phyloP scores from a whole-genome alignment of 2,797 vertebrate genomes.

The Falco rusticolus region DNA sequence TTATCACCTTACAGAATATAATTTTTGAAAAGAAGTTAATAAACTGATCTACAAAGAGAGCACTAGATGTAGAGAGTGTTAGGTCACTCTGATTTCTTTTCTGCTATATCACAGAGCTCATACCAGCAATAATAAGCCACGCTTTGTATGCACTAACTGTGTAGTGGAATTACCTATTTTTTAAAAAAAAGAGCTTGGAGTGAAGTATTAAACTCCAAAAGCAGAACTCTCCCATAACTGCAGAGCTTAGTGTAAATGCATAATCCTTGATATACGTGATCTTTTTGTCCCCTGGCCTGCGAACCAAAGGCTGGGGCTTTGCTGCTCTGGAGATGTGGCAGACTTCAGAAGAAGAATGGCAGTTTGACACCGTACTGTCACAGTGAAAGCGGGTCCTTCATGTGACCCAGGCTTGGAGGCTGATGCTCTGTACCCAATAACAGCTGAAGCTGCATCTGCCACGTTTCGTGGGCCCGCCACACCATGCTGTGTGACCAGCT shows the following conservation, averaged over 20 bases:
- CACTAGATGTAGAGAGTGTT: neutral
- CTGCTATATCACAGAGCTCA: neutral
- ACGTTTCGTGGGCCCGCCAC: constrained; percentile 67
- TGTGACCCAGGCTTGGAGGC: constrained; percentile 79
- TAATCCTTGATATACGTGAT: constrained; percentile 19
- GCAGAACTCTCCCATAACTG: neutral
- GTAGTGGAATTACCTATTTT: neutral
- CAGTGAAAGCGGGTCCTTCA: constrained; percentile 71
- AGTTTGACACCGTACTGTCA: constrained; percentile 83
- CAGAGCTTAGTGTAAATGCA: neutral
- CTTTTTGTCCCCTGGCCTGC: constrained; percentile 57
- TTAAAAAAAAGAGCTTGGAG: neutral
- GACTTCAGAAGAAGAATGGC: constrained; percentile 77
- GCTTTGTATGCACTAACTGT: neutral
- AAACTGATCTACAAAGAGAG: neutral
- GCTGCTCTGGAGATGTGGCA: constrained; percentile 72
- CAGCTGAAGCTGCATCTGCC: constrained; percentile 85
- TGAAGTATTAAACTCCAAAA: neutral
- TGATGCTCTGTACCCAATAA: constrained; percentile 72
- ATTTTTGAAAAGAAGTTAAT: neutral
- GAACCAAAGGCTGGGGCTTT: constrained; percentile 60
- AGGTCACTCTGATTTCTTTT: neutral
- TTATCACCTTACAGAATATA: neutral
- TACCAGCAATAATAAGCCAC: neutral
- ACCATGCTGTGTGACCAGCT: constrained; percentile 84